These are phyloP conservation scores for Thecocarcelia acutangulata DNA, from an alignment of 2,888 invertebrate species.

Conservation along the genomic window DNA sequence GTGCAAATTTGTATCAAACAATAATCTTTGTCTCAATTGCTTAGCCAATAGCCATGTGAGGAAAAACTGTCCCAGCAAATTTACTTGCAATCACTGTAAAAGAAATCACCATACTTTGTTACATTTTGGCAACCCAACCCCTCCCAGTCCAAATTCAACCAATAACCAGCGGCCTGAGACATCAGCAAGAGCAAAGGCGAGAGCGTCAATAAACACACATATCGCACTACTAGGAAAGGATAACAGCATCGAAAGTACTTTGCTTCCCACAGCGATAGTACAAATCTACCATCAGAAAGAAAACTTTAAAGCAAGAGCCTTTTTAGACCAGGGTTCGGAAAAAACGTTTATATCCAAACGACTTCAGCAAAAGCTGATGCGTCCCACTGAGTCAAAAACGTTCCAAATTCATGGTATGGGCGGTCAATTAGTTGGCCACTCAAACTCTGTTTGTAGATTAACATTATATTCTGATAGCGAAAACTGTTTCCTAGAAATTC, in stretches of 20 bases:
- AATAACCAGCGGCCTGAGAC: background rate
- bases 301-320: slow-evolving; percentile 3
- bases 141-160: background rate
- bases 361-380: slow-evolving; percentile 17
- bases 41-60: too few species aligned
- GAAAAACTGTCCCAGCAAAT: slow-evolving; percentile 21
- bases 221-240: background rate
- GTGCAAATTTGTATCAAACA: too few species aligned
- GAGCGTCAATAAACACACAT: background rate
- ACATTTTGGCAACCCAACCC: background rate
- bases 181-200: background rate
- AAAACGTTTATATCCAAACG: slow-evolving; percentile 11
- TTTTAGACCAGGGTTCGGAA: too few species aligned
- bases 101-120: slow-evolving; percentile 29
- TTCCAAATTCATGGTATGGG: too few species aligned
- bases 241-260: background rate
- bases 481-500: background rate
- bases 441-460: slow-evolving; percentile 6
- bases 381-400: background rate
- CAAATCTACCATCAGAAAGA: slow-evolving; percentile 3
- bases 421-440: slow-evolving; percentile 2
- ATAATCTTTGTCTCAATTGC: too few species aligned
- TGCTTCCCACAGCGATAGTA: slow-evolving; percentile 32
- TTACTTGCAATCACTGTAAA: background rate
- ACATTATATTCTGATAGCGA: slow-evolving; percentile 11